Base-by-base conservation (phyloP, 1,140 invertebrate species). In the Ceratina japonica region DNA sequence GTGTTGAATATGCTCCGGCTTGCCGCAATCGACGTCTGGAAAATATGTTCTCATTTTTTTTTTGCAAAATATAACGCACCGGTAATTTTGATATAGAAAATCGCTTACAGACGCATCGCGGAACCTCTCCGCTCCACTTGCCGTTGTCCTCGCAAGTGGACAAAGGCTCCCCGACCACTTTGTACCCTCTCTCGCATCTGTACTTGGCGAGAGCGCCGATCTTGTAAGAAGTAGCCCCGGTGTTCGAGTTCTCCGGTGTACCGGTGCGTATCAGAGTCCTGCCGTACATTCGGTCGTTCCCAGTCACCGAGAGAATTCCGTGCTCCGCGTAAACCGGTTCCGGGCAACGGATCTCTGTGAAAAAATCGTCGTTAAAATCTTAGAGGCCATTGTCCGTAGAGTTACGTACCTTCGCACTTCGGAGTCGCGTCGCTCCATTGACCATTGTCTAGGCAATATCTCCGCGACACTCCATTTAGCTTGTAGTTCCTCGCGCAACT, bases 141-240 rank as follows among this genome's bases (percentile, higher is more conserved):
- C 97, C 97, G 87, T 94, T 96, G 70, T 96, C 95, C 85, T 96
- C 95, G 91, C 96, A 98, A 8, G 95, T 96, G 62, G 96, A 95
- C 58, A 96, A 89, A 81, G 97, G 94, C 86, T 97, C 95, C 10
- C 96, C 96, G 8, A 96, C 93, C 82, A 98, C 95, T 89, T 97
- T 97, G 90, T 98, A 98, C 0, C 98, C 98, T 81, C 97, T 93
- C 87, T 98, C 97, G 88, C 97, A 98, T 15, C 97, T 93, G 89
- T 98, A 98, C 87, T 98, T 98, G 0, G 96, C 96, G 1, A 97
- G 90, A 3, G 97, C 96, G 0, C 97, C 97, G 75, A 98, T 97
- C 88, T 97, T 96, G 91, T 97, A 98, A 0, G 97, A 97, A 66
- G 96, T 95, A 0, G 95, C 94, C 0, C 94, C 94, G 54, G 94